These are phyloP conservation scores for Alcedo quadribrachys DNA, from an alignment of 2,797 vertebrate species.

Conservation along the genomic window DNA sequence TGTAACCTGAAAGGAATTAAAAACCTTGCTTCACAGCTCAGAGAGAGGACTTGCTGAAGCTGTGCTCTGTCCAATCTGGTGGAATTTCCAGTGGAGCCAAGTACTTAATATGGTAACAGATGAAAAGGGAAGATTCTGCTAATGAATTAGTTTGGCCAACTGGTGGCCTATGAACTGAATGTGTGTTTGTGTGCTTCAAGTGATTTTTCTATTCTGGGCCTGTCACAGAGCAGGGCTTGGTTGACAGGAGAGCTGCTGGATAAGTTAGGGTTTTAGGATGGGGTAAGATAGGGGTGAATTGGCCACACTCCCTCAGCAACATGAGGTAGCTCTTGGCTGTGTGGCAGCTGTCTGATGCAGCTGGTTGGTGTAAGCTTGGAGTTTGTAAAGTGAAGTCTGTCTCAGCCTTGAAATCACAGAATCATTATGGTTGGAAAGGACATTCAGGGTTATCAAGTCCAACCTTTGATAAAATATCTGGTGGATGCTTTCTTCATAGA, in stretches of 20 bases:
- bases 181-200: background rate
- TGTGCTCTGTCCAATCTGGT: background rate
- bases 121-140: background rate
- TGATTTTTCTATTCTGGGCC: background rate
- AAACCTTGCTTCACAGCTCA: background rate
- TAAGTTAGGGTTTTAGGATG: background rate
- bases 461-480: no score
- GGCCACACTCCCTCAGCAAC: fast-evolving
- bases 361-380: background rate
- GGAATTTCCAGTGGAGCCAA: background rate
- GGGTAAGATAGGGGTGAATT: background rate
- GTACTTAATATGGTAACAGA: background rate
- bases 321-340: background rate
- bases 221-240: background rate
- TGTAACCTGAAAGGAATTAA: background rate
- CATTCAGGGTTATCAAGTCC: no score
- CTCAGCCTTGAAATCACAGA: no score
- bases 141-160: background rate
- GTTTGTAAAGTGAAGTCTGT: no score
- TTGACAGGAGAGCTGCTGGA: background rate
- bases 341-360: background rate
- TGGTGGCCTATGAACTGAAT: background rate
- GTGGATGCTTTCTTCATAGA: no score
- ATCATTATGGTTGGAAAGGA: no score
- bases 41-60: background rate